Evolutionary conservation across 2,888 invertebrate species (phyloP).

Genomic region (Ochropleura leucogaster): DNA sequence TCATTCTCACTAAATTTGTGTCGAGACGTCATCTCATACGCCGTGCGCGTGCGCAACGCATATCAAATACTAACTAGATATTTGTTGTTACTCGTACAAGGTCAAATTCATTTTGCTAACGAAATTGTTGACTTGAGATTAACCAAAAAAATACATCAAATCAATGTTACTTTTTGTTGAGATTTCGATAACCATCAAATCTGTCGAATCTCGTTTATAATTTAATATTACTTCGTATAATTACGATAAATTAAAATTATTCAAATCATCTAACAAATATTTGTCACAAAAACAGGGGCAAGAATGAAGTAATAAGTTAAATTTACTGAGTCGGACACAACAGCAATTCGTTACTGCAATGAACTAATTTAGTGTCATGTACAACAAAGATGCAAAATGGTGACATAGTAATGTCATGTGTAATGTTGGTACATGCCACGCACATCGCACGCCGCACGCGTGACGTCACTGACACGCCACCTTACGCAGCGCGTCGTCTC

Average conservation of each 20-base stretch:
- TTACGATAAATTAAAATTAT: background rate
- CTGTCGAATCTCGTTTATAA: background rate
- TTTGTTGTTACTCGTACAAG: background rate
- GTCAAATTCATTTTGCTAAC: background rate
- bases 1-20: conserved; percentile 66
- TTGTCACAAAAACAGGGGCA: conserved; percentile 31
- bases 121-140: background rate
- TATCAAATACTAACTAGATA: conserved; percentile 4
- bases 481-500: conserved; percentile 61
- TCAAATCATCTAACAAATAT: background rate
- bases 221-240: background rate
- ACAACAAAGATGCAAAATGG: background rate
- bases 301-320: conserved; percentile 22
- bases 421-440: background rate
- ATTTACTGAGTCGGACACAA: background rate
- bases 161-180: background rate
- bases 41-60: conserved; percentile 36
- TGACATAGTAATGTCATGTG: background rate
- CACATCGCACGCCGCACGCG: conserved; percentile 37
- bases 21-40: conserved; percentile 58
- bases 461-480: conserved; percentile 62
- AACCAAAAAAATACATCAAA: background rate
- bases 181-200: background rate
- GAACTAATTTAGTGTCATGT: background rate
- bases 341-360: background rate